These are phyloP conservation scores for Picus viridis DNA, from an alignment of 2,797 vertebrate species.

Conservation along the genomic window DNA sequence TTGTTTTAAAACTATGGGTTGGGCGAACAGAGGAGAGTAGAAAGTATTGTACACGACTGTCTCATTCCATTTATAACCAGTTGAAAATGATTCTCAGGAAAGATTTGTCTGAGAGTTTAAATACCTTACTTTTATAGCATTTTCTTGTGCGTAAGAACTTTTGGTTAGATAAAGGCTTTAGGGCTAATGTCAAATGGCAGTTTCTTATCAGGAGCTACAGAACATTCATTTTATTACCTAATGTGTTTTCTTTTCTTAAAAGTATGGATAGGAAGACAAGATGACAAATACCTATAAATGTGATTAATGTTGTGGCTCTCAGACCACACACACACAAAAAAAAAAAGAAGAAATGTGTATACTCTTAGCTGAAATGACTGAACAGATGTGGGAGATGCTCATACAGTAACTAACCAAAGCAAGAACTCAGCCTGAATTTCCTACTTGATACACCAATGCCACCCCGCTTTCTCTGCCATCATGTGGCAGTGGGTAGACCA, in stretches of 20 bases:
- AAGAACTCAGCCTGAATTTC: not conserved
- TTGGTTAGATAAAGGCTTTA: conserved; percentile 26
- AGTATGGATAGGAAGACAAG: conserved; percentile 33
- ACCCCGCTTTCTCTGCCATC: not conserved
- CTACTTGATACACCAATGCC: not conserved
- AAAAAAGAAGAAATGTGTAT: not conserved
- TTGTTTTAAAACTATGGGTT: not conserved
- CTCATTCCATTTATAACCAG: not conserved
- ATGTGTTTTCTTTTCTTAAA: conserved; percentile 41
- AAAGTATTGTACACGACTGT: not conserved
- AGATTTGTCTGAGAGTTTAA: not conserved
- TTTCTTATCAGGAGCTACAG: conserved; percentile 27
- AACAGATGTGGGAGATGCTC: not conserved
- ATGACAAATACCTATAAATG: conserved; percentile 30
- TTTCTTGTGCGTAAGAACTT: not conserved
- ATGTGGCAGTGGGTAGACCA: not conserved
- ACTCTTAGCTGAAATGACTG: not conserved
- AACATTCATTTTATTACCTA: conserved; percentile 40
- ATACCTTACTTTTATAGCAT: conserved; percentile 4
- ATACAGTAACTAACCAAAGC: not conserved
- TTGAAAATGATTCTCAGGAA: not conserved
- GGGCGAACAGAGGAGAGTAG: not conserved
- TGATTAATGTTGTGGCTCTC: conserved; percentile 24
- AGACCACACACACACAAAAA: conserved; percentile 35
- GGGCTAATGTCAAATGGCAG: conserved; percentile 30